Percentiles rank a stretch among this genome's conserved stretches.
Evolutionary conservation across 1,140 invertebrate genomes (phyloP).

Genomic region (Drosophila repleta): DNA sequence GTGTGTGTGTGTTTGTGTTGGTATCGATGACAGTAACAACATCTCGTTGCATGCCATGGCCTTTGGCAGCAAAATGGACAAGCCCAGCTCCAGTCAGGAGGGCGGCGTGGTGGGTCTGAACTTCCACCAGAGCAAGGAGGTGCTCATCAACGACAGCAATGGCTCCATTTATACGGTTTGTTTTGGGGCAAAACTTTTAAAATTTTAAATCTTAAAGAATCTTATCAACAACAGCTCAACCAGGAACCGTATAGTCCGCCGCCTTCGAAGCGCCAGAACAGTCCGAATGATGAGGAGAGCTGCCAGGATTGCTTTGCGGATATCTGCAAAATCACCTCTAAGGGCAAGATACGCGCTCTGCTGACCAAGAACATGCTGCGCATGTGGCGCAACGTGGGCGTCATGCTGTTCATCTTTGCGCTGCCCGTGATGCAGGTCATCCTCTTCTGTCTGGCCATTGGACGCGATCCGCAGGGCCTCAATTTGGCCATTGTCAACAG

Average conservation of each 20-base stretch:
- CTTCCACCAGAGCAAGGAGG: slow-evolving; percentile 95
- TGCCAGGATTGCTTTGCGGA: slow-evolving; percentile 77
- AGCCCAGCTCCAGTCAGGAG: slow-evolving; percentile 92
- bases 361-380: slow-evolving; percentile 96
- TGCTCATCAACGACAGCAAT: slow-evolving; percentile 91
- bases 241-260: slow-evolving; percentile 79
- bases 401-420: slow-evolving; percentile 96
- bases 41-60: slow-evolving; percentile 91
- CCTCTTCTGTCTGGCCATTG: slow-evolving; percentile 97
- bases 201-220: background rate
- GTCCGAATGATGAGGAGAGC: slow-evolving; percentile 80
- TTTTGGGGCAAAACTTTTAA: slow-evolving; percentile 10
- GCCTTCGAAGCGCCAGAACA: slow-evolving; percentile 69
- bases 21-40: slow-evolving; percentile 86
- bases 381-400: slow-evolving; percentile 96
- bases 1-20: slow-evolving; percentile 45
- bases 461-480: slow-evolving; percentile 93
- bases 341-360: slow-evolving; percentile 90
- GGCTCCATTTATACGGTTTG: slow-evolving; percentile 85
- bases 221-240: slow-evolving; percentile 57
- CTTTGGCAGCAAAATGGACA: slow-evolving; percentile 90
- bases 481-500: slow-evolving; percentile 94
- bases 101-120: slow-evolving; percentile 93
- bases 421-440: slow-evolving; percentile 97
- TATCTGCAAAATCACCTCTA: slow-evolving; percentile 85